Percentiles rank a stretch among this genome's conserved stretches.
Conservation (phyloP, 2,113 vertebrate genomes). For the Alaudala cheleensis region DNA sequence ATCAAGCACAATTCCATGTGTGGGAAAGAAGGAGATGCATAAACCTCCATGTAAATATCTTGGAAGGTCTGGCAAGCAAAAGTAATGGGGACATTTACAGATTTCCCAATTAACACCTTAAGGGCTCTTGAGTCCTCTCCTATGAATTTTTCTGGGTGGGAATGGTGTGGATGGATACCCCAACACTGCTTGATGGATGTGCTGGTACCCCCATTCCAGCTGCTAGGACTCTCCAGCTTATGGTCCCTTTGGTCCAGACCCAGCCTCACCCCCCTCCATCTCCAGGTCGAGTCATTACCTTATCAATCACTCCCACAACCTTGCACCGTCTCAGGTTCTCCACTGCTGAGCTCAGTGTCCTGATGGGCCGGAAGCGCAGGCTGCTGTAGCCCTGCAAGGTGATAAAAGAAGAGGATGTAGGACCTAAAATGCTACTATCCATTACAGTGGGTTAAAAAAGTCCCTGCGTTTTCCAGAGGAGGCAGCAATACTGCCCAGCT, state of each 20-base stretch:
- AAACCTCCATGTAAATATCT: neutral
- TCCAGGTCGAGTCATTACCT: slow-evolving; percentile 72
- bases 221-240: neutral
- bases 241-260: neutral
- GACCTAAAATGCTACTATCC: neutral
- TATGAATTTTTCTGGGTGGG: neutral
- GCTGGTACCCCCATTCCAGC: neutral
- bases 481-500: neutral
- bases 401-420: neutral
- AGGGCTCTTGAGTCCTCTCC: neutral
- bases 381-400: slow-evolving; percentile 91
- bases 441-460: rapidly evolving
- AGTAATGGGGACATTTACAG: neutral
- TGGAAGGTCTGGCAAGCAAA: neutral
- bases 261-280: neutral
- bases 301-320: slow-evolving; percentile 90
- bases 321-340: slow-evolving; percentile 91
- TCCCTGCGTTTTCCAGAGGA: neutral
- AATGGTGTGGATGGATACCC: neutral
- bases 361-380: slow-evolving; percentile 92
- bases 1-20: neutral
- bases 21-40: neutral
- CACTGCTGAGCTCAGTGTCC: slow-evolving; percentile 90
- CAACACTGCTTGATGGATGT: rapidly evolving
- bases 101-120: neutral